Evolutionary conservation across 2,888 invertebrate genomes (phyloP).

Genomic region (Heterodera filipjevi): DNA sequence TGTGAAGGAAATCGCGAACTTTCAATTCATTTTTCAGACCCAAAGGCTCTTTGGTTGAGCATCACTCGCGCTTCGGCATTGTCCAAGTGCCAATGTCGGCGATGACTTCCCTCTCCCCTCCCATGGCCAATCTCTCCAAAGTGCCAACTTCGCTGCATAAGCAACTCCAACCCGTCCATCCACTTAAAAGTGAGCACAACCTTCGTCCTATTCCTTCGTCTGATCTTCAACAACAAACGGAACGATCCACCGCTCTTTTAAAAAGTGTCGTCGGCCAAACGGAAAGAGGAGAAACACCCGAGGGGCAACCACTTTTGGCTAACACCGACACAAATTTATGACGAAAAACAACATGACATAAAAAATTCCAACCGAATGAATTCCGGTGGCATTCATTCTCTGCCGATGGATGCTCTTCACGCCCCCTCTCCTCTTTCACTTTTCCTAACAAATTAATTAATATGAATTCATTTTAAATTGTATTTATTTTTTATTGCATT

Average conservation of each 20-base stretch:
- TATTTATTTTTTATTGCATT: no score
- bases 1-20: background rate
- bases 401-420: no score
- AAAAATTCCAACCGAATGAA: no score
- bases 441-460: background rate
- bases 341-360: no score
- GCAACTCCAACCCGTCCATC: conserved; percentile 6
- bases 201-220: background rate
- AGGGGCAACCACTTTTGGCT: background rate
- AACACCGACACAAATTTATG: background rate
- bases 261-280: background rate
- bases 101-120: background rate
- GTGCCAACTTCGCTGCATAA: conserved; percentile 20
- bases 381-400: no score
- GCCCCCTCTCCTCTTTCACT: background rate
- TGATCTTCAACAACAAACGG: background rate
- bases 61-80: background rate
- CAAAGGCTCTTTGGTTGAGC: background rate
- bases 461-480: no score
- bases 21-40: background rate
- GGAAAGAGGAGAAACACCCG: background rate
- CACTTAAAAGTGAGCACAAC: conserved; percentile 17
- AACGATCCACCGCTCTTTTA: background rate
- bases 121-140: conserved; percentile 2
- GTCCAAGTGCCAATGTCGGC: conserved; percentile 4